Percentiles rank a stretch among this genome's conserved stretches.
Conservation (phyloP, 2,888 invertebrate species). For the Acrobasis consociella region DNA sequence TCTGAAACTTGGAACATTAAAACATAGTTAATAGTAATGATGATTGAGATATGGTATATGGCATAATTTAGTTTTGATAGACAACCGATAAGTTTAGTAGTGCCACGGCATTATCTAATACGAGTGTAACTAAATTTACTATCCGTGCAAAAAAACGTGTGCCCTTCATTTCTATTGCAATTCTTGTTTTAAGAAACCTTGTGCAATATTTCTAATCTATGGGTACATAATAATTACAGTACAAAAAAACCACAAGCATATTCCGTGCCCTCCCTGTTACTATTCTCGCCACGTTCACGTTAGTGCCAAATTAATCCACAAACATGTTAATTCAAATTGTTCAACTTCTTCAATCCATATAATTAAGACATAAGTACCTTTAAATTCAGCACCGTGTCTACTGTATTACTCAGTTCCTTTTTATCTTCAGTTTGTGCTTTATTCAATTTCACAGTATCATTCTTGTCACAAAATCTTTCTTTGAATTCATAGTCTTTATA, state of each 20-base stretch:
- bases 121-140: too few species aligned
- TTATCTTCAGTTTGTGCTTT: constrained; percentile 9
- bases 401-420: background rate
- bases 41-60: too few species aligned
- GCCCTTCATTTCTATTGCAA: background rate
- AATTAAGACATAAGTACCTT: constrained; percentile 5
- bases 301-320: constrained; percentile 14
- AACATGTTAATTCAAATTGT: background rate
- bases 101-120: too few species aligned
- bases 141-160: background rate
- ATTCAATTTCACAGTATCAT: background rate
- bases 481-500: background rate
- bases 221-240: constrained; percentile 13
- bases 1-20: too few species aligned
- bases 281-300: background rate
- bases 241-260: constrained; percentile 17
- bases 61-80: too few species aligned
- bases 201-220: constrained; percentile 1
- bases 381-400: background rate
- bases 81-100: too few species aligned
- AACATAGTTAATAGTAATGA: too few species aligned
- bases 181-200: background rate
- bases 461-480: background rate
- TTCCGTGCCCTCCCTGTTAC: background rate
- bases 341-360: background rate